A percentile compares a stretch with the other conserved stretches of the same genome.
These are phyloP conservation scores for Anagyrus pseudococci DNA, from an alignment of 2,888 invertebrate species.

Conservation along the genomic window DNA sequence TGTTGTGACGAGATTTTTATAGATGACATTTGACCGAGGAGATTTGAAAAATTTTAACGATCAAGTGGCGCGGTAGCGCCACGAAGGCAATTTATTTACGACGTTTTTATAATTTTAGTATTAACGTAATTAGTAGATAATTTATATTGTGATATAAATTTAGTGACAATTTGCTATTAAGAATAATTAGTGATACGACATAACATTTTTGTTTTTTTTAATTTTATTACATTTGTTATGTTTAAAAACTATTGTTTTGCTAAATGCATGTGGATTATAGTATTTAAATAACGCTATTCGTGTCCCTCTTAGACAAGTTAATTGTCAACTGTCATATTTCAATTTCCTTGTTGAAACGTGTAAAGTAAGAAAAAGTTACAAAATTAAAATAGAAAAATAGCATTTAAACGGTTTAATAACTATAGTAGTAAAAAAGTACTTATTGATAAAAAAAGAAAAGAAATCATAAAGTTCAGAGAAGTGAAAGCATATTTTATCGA, in stretches of 20 bases:
- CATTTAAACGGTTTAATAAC: background rate
- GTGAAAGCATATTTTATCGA: background rate
- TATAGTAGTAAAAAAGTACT: background rate
- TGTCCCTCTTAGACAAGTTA: background rate
- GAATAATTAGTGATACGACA: background rate
- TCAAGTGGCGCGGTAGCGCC: too few species aligned
- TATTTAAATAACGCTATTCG: background rate
- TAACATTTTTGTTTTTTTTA: constrained; percentile 5
- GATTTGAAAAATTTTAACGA: too few species aligned
- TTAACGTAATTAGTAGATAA: too few species aligned
- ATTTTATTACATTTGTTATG: constrained; percentile 9
- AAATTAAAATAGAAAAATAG: background rate
- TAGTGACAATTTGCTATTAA: constrained; percentile 23
- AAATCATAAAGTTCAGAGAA: background rate
- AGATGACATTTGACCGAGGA: too few species aligned
- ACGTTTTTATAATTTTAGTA: too few species aligned
- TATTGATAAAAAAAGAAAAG: background rate
- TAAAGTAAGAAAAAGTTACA: background rate
- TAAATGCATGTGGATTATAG: too few species aligned
- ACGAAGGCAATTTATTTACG: too few species aligned
- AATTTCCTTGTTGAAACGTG: background rate
- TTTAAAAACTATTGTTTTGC: constrained; percentile 5
- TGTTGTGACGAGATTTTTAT: constrained; percentile 20
- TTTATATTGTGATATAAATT: background rate
- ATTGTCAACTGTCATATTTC: constrained; percentile 3